A percentile compares a stretch with the other conserved stretches of the same genome.
Conservation (phyloP, 2,113 vertebrate genomes). For the Hippolais icterina region DNA sequence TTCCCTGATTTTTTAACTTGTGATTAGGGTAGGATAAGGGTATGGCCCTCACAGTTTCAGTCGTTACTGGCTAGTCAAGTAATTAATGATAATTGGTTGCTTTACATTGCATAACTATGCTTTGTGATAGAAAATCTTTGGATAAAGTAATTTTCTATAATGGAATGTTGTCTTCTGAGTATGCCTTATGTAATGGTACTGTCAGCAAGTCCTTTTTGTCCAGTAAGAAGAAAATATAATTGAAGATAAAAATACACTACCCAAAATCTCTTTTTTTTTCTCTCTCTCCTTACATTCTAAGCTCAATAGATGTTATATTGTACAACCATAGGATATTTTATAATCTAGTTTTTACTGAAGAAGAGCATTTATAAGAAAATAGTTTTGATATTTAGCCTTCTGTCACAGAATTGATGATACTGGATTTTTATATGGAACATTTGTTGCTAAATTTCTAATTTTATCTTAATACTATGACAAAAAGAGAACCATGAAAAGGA, state of each 20-base stretch:
- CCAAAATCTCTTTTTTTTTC: not conserved
- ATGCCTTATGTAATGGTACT: not conserved
- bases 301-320: not conserved
- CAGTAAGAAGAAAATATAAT: not conserved
- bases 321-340: not conserved
- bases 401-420: not conserved
- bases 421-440: not conserved
- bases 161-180: not conserved
- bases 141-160: slow-evolving; percentile 6
- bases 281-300: not conserved
- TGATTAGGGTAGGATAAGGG: not conserved
- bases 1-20: not conserved
- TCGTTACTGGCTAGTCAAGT: not conserved
- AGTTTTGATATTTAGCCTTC: not conserved
- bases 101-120: not conserved
- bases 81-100: slow-evolving; percentile 47
- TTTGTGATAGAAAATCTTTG: not conserved
- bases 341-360: not conserved
- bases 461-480: not conserved
- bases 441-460: not conserved
- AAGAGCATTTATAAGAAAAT: not conserved
- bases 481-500: not conserved
- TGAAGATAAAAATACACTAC: not conserved
- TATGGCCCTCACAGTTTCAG: not conserved
- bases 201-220: not conserved